A percentile compares a stretch with the other conserved stretches of the same genome.
Conservation (phyloP, 2,113 vertebrate species). For the Tauraco erythrolophus region DNA sequence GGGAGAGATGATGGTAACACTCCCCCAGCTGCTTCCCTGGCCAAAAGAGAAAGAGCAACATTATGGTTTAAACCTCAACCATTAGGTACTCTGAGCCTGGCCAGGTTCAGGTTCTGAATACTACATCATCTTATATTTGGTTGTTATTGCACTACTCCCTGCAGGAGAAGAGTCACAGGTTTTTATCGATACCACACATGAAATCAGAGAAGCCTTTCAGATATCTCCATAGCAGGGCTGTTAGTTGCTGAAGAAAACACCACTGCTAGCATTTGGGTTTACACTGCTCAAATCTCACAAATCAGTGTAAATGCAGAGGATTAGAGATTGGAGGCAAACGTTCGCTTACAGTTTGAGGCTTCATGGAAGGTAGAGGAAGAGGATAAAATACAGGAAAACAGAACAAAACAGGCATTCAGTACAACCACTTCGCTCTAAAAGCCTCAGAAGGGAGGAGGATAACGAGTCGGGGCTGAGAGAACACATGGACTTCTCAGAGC, state of each 20-base stretch:
- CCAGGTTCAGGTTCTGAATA: neutral
- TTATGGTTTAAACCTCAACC: neutral
- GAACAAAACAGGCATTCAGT: neutral
- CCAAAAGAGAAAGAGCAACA: neutral
- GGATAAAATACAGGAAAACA: neutral
- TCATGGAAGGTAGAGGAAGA: neutral
- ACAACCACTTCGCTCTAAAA: neutral
- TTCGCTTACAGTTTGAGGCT: neutral
- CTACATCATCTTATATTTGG: neutral
- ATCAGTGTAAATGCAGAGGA: neutral
- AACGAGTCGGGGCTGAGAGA: neutral
- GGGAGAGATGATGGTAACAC: neutral
- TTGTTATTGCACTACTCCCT: neutral
- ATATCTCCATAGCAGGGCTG: neutral
- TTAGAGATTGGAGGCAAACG: neutral
- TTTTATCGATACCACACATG: neutral
- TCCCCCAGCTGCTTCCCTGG: neutral
- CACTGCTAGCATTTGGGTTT: neutral
- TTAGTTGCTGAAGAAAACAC: neutral
- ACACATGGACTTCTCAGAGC: neutral
- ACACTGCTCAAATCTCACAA: neutral
- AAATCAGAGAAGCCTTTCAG: neutral
- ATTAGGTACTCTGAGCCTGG: neutral
- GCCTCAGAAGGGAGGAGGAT: neutral
- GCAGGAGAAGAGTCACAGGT: neutral